Base-by-base conservation (phyloP, 2,888 invertebrate species). In the Syrphus vitripennis region DNA sequence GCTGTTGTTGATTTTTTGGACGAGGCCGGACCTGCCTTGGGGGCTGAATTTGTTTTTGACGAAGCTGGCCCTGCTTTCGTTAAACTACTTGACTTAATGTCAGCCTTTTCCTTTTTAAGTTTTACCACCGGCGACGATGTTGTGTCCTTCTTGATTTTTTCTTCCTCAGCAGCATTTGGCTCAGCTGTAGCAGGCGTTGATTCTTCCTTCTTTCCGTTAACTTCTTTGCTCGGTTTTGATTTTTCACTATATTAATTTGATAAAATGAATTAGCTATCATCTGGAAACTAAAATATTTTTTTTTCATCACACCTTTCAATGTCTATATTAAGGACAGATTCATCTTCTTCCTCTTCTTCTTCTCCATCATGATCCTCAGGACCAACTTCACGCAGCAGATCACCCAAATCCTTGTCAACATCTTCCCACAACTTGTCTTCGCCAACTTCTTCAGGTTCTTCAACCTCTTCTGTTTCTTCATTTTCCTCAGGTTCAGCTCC, bases 371-470 rank as follows among this genome's bases (percentile, higher is more conserved):
- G 95, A 53, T 95, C 95, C 3, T 95, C 94, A 0, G 93, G 93
- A 87, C 95, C 95, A 31, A 94, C 95, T 90, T 95, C 95, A 14
- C 95, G 94, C 40, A 97, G 92, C 71, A 97, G 93, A 89, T 96
- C 96, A 5, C 96, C 96, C 82, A 97, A 93, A 91, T 96, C 96
- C 90, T 96, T 96, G 90, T 96, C 96, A 34, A 96, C 96, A 91
- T 96, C 96, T 29, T 95, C 96, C 96, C 96, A 96, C 75, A 96
- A 90, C 89, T 96, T 96, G 89, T 96, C 96, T 88, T 95, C 95
- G 80, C 93, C 94, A 34, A 93, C 92, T 42, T 93, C 95, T 29
- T 93, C 93, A n/a, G 92, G 93, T 29, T 91, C 91, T n/a, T 88
- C 82, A 37, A 90, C 87, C 7, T 65, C 88, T 0, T 83, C 88